Percentiles rank a stretch among this genome's conserved stretches.
These are phyloP conservation scores for Silvanus unidentatus DNA, from an alignment of 2,888 invertebrate genomes.

Conservation along the genomic window DNA sequence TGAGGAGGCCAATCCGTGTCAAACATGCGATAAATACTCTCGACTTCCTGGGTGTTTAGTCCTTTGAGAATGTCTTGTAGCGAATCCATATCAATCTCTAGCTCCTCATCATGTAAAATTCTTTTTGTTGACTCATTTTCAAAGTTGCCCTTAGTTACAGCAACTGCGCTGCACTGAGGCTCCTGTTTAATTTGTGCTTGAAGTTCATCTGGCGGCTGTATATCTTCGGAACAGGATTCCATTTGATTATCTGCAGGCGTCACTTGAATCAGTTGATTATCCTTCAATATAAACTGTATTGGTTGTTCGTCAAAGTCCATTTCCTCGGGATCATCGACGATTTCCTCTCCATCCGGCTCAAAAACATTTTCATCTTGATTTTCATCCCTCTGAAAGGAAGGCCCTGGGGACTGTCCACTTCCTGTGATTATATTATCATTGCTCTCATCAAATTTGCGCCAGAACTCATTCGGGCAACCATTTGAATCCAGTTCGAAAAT, in stretches of 20 bases:
- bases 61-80: slow-evolving; percentile 25
- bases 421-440: not conserved
- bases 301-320: not conserved
- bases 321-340: not conserved
- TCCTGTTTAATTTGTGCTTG: too few relatives aligned
- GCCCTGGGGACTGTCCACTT: not conserved
- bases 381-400: too few relatives aligned
- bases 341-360: slow-evolving; percentile 1
- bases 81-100: slow-evolving; percentile 22
- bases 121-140: not conserved
- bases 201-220: too few relatives aligned
- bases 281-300: too few relatives aligned
- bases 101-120: slow-evolving; percentile 13
- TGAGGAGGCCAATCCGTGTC: not conserved
- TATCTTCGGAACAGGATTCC: not conserved
- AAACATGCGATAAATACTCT: not conserved
- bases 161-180: too few relatives aligned
- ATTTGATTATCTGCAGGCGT: not conserved
- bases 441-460: slow-evolving; percentile 7
- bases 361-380: not conserved
- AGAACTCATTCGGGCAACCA: slow-evolving; percentile 6
- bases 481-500: slow-evolving; percentile 8
- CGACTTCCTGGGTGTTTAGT: slow-evolving; percentile 9
- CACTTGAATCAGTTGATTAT: too few relatives aligned
- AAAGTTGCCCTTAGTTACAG: too few relatives aligned